Evolutionary conservation across 2,113 vertebrate genomes (phyloP).

Genomic region (Corythornis madagascariensis): DNA sequence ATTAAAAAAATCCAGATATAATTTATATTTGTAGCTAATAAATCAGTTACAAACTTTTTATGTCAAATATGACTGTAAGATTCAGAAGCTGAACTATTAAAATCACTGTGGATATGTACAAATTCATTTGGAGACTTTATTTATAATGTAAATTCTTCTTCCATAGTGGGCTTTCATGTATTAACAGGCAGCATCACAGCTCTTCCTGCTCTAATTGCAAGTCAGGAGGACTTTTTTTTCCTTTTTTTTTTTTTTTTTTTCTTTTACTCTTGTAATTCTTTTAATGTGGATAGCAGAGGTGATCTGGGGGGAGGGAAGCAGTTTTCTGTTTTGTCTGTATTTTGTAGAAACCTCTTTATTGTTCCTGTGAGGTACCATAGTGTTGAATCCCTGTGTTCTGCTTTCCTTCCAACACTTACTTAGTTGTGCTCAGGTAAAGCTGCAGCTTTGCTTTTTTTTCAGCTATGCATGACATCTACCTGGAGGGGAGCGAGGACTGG

Average conservation of each 20-base stretch:
- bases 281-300: not conserved
- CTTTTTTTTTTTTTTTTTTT: not conserved
- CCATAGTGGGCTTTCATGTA: not conserved
- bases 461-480: not conserved
- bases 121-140: not conserved
- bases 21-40: conserved; percentile 60
- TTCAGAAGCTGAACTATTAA: conserved; percentile 50
- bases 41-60: not conserved
- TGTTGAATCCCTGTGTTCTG: not conserved
- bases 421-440: not conserved
- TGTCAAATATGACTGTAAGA: not conserved
- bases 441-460: conserved; percentile 20
- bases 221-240: not conserved
- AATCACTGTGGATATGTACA: conserved; percentile 1
- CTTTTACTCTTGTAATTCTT: not conserved
- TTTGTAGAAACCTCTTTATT: not conserved
- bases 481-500: not conserved
- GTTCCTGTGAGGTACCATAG: not conserved
- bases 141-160: not conserved
- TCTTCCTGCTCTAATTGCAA: not conserved
- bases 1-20: conserved; percentile 10
- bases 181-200: not conserved
- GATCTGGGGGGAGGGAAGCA: not conserved
- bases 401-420: not conserved
- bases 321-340: not conserved